A percentile compares a stretch with the other conserved stretches of the same genome.
Conservation (phyloP, 1,140 invertebrate species). For the Drosophila melanica region DNA sequence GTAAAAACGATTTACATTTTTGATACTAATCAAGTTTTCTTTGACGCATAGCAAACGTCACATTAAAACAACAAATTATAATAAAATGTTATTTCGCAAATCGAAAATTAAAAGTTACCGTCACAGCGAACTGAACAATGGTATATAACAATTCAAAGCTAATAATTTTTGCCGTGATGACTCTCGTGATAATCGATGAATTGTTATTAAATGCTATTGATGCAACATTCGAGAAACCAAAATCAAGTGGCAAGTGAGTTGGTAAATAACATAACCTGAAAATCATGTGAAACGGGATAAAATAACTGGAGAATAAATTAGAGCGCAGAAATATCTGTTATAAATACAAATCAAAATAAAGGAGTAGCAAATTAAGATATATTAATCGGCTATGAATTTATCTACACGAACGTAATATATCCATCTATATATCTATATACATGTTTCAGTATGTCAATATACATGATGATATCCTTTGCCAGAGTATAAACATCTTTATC, state of each 20-base stretch:
- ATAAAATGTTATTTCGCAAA: neutral
- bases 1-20: neutral
- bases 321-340: too few species aligned
- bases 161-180: constrained; percentile 6
- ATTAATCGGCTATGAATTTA: too few species aligned
- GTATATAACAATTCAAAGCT: neutral
- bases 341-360: too few species aligned
- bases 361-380: too few species aligned
- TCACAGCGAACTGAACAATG: constrained; percentile 1
- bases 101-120: neutral
- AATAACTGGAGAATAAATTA: neutral
- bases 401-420: too few species aligned
- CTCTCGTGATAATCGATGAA: constrained; percentile 17
- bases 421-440: too few species aligned
- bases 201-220: constrained; percentile 1
- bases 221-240: neutral
- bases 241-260: neutral
- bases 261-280: too few species aligned
- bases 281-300: neutral
- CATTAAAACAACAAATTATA: too few species aligned
- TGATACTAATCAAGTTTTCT: neutral
- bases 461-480: too few species aligned
- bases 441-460: too few species aligned
- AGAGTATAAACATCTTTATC: too few species aligned
- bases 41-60: neutral